Evolutionary conservation across 2,797 vertebrate species (phyloP), one percentile per base, ranked within the genome.

Genomic region (Sebastes kiyomatsui): DNA sequence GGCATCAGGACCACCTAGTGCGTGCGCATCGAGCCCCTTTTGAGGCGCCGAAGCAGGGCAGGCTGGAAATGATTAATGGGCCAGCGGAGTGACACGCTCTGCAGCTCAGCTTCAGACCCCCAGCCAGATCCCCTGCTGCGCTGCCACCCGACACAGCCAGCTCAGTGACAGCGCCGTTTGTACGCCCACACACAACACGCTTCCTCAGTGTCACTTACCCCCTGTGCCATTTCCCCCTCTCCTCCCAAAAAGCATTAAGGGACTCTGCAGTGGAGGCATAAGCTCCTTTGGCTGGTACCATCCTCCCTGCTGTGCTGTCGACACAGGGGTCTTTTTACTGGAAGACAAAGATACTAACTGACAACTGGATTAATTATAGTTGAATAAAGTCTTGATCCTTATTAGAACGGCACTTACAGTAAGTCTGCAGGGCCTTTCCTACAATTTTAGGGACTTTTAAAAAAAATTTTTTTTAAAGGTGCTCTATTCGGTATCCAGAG

Each of bases 21-120:
- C 20, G 89, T 82, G 85, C 76, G 54, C 91, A 80, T 77, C 65
- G 20, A 90, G 86, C 65, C 89, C 87, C 76, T 30, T 87, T 85
- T 88, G 92, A 89, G 90, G 75, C 79, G 61, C 84, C 72, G 81
- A 49, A 88, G 88, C 89, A 70, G 86, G 80, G 86, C 84, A 91
- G 87, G 85, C 92, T 91, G 88, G 93, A 92, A 94, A 94, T 93
- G 91, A 94, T 94, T 94, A 95, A 94, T 93, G 88, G 87, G 90
- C 84, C 92, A 82, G 90, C 42, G 72, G 86, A 90, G 88, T 58
- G 91, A 93, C 94, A 94, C 91, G 87, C 92, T 94, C 89, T 84
- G 60, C 76, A 12, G 88, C 93, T 88, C 92, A 65, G 92, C 88
- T 83, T 89, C 82, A 92, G 88, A 84, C 90, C 90, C 81, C 69